These are phyloP conservation scores for Tetragonula clypearis DNA, from an alignment of 1,140 invertebrate species.

Conservation along the genomic window DNA sequence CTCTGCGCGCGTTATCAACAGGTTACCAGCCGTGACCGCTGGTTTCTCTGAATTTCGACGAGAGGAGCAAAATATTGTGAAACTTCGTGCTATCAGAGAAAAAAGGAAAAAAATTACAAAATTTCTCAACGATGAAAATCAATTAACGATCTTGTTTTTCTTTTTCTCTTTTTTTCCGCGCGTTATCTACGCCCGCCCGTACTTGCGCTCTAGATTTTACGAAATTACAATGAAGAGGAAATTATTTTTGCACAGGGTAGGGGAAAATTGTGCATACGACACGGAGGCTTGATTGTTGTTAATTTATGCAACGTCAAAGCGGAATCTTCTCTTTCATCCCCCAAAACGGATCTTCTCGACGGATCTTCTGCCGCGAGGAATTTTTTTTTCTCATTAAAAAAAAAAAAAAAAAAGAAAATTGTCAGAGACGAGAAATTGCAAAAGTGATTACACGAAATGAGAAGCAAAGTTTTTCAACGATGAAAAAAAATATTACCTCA, in stretches of 20 bases:
- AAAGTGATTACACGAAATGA: not conserved
- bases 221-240: not conserved
- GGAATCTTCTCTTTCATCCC: not conserved
- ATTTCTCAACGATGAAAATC: no score
- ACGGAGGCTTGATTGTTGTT: not conserved
- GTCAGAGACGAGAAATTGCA: no score
- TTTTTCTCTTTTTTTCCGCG: not conserved
- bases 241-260: not conserved
- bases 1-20: not conserved
- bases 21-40: not conserved
- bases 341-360: not conserved
- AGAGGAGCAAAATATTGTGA: no score
- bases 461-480: not conserved
- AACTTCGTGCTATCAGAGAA: no score
- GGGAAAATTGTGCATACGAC: not conserved
- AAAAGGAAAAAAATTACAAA: no score
- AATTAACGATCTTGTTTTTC: no score
- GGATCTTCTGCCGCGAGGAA: no score
- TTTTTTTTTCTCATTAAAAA: no score
- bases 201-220: not conserved
- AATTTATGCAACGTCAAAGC: not conserved
- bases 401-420: no score
- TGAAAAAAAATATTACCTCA: no score
- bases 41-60: not conserved
- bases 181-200: not conserved